Evolutionary conservation across 2,113 vertebrate genomes (phyloP).

Genomic region (Arothron firmamentum): DNA sequence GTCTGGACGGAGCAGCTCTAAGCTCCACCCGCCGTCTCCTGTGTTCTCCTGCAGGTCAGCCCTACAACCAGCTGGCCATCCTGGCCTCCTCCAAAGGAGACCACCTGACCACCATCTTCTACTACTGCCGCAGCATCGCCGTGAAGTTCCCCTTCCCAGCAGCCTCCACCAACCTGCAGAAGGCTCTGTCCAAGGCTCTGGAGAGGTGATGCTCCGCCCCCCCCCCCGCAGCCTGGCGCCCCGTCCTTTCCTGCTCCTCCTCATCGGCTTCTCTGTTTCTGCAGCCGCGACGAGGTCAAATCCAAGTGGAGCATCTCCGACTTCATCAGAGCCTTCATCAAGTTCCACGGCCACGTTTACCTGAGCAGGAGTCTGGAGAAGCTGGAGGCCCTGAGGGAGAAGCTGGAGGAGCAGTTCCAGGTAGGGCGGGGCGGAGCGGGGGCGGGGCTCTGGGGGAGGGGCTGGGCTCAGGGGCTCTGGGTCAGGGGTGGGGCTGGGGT

Average conservation of each 20-base stretch:
- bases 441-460: too few relatives aligned
- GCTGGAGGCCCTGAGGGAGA: constrained; percentile 87
- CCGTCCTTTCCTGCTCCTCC: not conserved
- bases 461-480: too few relatives aligned
- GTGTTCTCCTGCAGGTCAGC: constrained; percentile 82
- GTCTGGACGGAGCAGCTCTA: too few relatives aligned
- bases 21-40: not conserved
- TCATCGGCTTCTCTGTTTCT: not conserved
- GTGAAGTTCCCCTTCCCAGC: constrained; percentile 99
- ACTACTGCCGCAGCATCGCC: constrained; percentile 99
- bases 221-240: too few relatives aligned
- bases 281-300: constrained; percentile 94
- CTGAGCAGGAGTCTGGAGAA: constrained; percentile 93
- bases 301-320: constrained; percentile 94
- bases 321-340: constrained; percentile 98
- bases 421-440: constrained; percentile 58
- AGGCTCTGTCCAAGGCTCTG: constrained; percentile 98
- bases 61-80: constrained; percentile 99
- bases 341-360: constrained; percentile 98
- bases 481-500: too few relatives aligned
- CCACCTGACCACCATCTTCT: constrained; percentile 99
- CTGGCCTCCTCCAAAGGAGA: constrained; percentile 98
- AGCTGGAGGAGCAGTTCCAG: constrained; percentile 98
- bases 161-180: constrained; percentile 97
- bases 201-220: constrained; percentile 79